These are phyloP conservation scores for Triops longicaudatus DNA, from an alignment of 1,140 invertebrate species.

Conservation along the genomic window DNA sequence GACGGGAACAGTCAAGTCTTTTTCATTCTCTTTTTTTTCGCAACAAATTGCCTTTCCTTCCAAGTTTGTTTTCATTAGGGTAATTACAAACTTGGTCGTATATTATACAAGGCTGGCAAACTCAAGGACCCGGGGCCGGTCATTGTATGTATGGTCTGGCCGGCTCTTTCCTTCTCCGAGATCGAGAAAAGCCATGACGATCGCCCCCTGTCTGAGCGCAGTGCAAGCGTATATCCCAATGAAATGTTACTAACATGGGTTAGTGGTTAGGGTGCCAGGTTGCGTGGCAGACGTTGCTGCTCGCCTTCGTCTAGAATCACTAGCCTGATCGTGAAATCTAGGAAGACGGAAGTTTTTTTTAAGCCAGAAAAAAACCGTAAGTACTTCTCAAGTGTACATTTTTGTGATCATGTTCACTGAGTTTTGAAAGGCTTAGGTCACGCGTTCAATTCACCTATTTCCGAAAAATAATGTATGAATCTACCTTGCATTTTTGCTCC, in stretches of 20 bases:
- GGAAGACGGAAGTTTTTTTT: neutral
- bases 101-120: neutral
- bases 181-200: neutral
- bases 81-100: neutral
- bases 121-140: neutral
- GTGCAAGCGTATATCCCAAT: neutral
- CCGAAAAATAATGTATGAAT: too few species aligned
- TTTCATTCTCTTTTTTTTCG: neutral
- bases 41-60: neutral
- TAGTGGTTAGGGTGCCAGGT: neutral
- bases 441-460: too few species aligned
- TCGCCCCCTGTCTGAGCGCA: neutral
- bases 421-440: too few species aligned
- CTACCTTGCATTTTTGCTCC: too few species aligned
- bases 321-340: neutral
- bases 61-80: neutral
- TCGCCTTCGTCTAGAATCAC: neutral
- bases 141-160: neutral
- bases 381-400: neutral
- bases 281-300: neutral
- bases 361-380: neutral
- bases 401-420: too few species aligned
- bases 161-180: neutral
- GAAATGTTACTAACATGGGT: conserved; percentile 2
- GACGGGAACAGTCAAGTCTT: neutral